phyloP scores from a whole-genome alignment of 2,888 invertebrate species.

The Odontocolon sp. region DNA sequence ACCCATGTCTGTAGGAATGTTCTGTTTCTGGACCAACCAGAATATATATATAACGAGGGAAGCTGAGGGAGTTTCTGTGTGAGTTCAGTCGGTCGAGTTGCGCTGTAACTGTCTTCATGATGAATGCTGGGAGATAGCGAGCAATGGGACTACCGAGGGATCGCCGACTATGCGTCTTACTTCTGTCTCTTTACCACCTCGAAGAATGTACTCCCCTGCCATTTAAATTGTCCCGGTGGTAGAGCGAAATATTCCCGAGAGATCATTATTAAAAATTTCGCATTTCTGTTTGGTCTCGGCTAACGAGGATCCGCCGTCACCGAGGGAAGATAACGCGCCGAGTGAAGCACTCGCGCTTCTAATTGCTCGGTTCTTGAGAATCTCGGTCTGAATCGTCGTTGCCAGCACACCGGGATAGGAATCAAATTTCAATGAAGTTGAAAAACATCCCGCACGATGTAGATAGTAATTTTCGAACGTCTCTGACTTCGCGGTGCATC shows the following conservation, averaged over 20 bases:
- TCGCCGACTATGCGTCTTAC: conserved; percentile 73
- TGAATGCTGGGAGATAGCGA: conserved; percentile 75
- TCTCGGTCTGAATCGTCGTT: not conserved
- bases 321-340: conserved; percentile 6
- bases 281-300: conserved; percentile 16
- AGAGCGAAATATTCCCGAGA: conserved; percentile 12
- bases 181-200: conserved; percentile 71
- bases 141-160: conserved; percentile 68
- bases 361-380: conserved; percentile 25
- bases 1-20: not conserved
- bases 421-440: conserved; percentile 44
- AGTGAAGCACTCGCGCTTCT: conserved; percentile 33
- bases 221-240: conserved; percentile 52
- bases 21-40: conserved; percentile 21
- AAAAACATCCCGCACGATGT: conserved; percentile 8
- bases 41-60: conserved; percentile 12
- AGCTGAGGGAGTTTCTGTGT: conserved; percentile 48
- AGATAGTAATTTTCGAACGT: conserved; percentile 40
- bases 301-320: conserved; percentile 27
- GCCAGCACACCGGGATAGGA: not conserved
- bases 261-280: conserved; percentile 10
- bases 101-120: conserved; percentile 75
- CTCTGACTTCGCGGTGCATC: not conserved
- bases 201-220: conserved; percentile 60
- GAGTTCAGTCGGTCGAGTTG: conserved; percentile 29